phyloP scores from a whole-genome alignment of 2,888 invertebrate species.

The Crematogaster levior region DNA sequence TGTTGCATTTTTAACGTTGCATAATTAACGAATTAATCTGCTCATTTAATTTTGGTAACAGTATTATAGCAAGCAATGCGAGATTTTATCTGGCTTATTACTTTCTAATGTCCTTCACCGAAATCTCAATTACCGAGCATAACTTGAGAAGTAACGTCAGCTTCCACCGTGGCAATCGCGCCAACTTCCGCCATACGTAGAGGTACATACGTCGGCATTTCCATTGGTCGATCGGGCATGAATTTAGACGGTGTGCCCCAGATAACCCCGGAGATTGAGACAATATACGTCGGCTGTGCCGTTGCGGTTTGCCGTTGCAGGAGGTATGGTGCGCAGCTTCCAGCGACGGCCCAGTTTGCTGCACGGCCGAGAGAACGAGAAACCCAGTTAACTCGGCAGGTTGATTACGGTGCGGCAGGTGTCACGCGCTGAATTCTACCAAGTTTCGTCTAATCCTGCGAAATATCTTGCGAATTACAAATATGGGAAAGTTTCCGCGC shows the following conservation, averaged over 20 bases:
- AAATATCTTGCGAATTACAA: slow-evolving; percentile 75
- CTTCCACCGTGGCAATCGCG: slow-evolving; percentile 18
- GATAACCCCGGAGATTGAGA: slow-evolving; percentile 61
- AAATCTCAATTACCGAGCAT: slow-evolving; percentile 40
- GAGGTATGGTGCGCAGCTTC: slow-evolving; percentile 47
- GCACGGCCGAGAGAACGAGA: slow-evolving; percentile 65
- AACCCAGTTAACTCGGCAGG: slow-evolving; percentile 75
- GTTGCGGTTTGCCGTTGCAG: slow-evolving; percentile 44
- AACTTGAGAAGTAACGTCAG: slow-evolving; percentile 37
- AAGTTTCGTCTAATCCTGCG: slow-evolving; percentile 72
- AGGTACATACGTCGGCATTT: slow-evolving; percentile 45
- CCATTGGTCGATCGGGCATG: slow-evolving; percentile 65
- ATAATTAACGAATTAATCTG: slow-evolving; percentile 7
- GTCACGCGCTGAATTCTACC: slow-evolving; percentile 72
- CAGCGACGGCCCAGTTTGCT: slow-evolving; percentile 35
- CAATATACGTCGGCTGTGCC: slow-evolving; percentile 61
- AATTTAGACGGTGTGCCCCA: slow-evolving; percentile 47
- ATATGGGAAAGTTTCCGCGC: slow-evolving; percentile 55
- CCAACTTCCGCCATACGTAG: slow-evolving; percentile 21
- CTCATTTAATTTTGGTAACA: neutral
- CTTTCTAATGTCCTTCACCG: slow-evolving; percentile 43
- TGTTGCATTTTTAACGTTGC: neutral
- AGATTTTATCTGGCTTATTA: slow-evolving; percentile 26
- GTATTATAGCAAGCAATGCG: neutral
- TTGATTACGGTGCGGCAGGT: slow-evolving; percentile 77